Conservation (phyloP, 2,797 vertebrate species). For the Taeniopygia guttata region DNA sequence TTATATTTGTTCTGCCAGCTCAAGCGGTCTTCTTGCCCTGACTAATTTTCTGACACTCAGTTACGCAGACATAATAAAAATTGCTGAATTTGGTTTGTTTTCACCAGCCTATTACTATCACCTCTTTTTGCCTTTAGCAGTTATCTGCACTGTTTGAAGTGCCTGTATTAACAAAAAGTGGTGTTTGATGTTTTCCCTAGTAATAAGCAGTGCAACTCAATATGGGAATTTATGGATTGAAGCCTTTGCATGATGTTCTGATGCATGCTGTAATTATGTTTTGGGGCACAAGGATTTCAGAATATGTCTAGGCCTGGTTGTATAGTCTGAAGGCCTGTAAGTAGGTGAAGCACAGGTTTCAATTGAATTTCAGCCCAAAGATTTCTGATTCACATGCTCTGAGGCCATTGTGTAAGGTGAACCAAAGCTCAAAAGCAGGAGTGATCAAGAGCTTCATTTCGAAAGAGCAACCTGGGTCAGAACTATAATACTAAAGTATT, state of each 20-base stretch:
- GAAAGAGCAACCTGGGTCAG: neutral
- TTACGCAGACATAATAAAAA: neutral
- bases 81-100: neutral
- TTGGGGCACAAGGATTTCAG: neutral
- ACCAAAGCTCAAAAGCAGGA: neutral
- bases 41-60: neutral
- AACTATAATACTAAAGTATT: neutral
- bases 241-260: neutral
- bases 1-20: neutral
- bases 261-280: neutral
- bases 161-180: neutral
- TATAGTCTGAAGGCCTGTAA: neutral
- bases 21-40: neutral
- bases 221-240: neutral
- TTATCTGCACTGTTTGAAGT: neutral
- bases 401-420: neutral
- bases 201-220: neutral
- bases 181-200: neutral
- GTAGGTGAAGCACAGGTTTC: neutral
- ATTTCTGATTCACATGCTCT: neutral
- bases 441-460: neutral
- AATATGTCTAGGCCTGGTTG: neutral
- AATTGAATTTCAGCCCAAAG: neutral
- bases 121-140: neutral
- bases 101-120: neutral